A percentile compares a stretch with the other conserved stretches of the same genome.
These are phyloP conservation scores for Nesospiza acunhae DNA, from an alignment of 2,113 vertebrate genomes.

Conservation along the genomic window DNA sequence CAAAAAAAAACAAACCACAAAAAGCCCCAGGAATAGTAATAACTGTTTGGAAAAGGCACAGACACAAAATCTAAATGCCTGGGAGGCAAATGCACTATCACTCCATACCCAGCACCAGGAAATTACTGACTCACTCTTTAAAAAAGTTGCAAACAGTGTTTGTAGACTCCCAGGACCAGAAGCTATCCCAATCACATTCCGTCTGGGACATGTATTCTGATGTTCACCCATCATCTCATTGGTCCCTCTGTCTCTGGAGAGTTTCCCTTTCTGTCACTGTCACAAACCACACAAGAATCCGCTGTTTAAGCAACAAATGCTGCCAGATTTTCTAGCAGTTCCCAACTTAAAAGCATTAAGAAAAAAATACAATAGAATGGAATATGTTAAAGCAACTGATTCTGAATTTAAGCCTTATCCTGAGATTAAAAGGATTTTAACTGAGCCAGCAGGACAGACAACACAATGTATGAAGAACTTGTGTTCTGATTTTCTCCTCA, in stretches of 20 bases:
- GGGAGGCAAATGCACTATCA: accelerated
- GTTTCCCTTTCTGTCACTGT: background rate
- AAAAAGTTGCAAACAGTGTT: background rate
- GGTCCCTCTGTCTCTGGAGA: background rate
- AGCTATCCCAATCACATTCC: background rate
- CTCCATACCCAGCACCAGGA: background rate
- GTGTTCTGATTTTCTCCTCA: background rate
- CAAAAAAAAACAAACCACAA: too few species aligned
- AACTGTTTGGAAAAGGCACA: background rate
- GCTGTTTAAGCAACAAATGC: background rate
- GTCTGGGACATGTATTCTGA: background rate
- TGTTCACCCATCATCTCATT: background rate
- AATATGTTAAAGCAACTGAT: background rate
- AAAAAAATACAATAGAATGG: background rate
- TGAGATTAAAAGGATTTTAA: background rate
- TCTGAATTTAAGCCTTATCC: background rate
- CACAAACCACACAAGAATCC: background rate
- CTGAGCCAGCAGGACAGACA: background rate
- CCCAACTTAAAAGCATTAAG: background rate
- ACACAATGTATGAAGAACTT: background rate
- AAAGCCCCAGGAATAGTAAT: background rate
- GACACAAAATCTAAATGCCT: background rate
- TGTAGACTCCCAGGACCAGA: background rate
- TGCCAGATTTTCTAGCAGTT: background rate
- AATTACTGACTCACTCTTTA: background rate